A percentile compares a stretch with the other conserved stretches of the same genome.
These are phyloP conservation scores for Anadara kagoshimensis DNA, from an alignment of 1,140 invertebrate genomes.

Conservation along the genomic window DNA sequence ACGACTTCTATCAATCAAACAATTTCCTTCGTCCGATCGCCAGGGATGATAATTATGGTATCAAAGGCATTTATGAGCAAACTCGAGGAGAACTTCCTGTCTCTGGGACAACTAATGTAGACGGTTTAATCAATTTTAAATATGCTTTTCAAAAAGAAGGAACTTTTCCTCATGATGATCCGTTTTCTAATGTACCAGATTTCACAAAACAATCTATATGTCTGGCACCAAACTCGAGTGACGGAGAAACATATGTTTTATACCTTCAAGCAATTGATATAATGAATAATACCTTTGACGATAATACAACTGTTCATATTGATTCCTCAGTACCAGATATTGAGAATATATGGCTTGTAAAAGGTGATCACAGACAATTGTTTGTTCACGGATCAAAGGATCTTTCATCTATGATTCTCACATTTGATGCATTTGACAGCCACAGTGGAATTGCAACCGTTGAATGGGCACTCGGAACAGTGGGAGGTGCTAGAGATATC, in stretches of 20 bases:
- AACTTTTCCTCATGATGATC: background rate
- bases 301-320: constrained; percentile 41
- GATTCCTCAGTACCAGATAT: constrained; percentile 46
- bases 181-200: constrained; percentile 17
- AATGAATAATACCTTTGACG: constrained; percentile 37
- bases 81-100: constrained; percentile 27
- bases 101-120: constrained; percentile 25
- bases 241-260: constrained; percentile 49
- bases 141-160: constrained; percentile 14
- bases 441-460: constrained; percentile 49
- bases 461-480: constrained; percentile 48
- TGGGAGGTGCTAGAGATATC: constrained; percentile 21
- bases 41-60: constrained; percentile 5
- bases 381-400: constrained; percentile 50
- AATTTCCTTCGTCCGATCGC: constrained; percentile 33
- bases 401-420: constrained; percentile 46
- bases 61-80: constrained; percentile 34
- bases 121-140: constrained; percentile 30
- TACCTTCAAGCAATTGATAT: constrained; percentile 43
- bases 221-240: constrained; percentile 14
- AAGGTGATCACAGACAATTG: constrained; percentile 32
- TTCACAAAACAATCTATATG: constrained; percentile 33
- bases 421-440: constrained; percentile 42
- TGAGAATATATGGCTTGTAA: constrained; percentile 34
- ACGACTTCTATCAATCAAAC: constrained; percentile 12